Base-by-base conservation (phyloP, 1,140 invertebrate species). In the Magallana angulata region DNA sequence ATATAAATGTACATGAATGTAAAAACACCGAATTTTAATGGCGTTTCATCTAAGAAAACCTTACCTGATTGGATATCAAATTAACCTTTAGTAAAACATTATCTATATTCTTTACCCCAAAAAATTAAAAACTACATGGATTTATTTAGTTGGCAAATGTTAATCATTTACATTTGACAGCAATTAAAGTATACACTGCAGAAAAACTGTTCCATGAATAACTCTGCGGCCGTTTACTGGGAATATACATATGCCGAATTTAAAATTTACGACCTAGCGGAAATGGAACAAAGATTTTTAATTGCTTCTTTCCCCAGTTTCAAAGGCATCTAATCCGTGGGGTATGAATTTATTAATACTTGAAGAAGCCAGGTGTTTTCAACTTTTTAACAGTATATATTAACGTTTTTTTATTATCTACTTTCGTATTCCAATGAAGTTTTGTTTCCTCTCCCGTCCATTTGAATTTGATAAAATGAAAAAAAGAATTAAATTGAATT, bases 181-280 rank as follows among this genome's bases (percentile, higher is more conserved):
- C 11, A 62, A n/a, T 16, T 14, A 62, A 62, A 62, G 60, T 12
- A 16, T 14, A n/a, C 14, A 62, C 14, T 16, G 60, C n/a, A 12
- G 14, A 62, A 48, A 62, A 9, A 12, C 12, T 12, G n/a, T 16
- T 62, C 60, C n/a, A 62, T 62, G 14, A 62, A 62, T 62, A 62
- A 62, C 14, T 62, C 60, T 62, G 14, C 12, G 14, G 60, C 60
- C 6, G 60, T 6, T 16, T 62, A 62, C 11, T 62, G 60, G n/a
- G 5, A 62, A 62, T n/a, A 14, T 62, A n/a, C 60, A 62, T 62
- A n/a, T 62, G 60, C 36, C 36, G 36, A 48, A 48, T 5, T 12
- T n/a, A n/a, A 62, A 62, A 62, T 62, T 62, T 62, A 62, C n/a
- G 14, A 62, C 60, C n/a, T 62, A 62, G n/a, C 60, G 60, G 60